Percentiles rank a stretch among this genome's conserved stretches.
Conservation (phyloP, 2,113 vertebrate species). For the Meles meles region DNA sequence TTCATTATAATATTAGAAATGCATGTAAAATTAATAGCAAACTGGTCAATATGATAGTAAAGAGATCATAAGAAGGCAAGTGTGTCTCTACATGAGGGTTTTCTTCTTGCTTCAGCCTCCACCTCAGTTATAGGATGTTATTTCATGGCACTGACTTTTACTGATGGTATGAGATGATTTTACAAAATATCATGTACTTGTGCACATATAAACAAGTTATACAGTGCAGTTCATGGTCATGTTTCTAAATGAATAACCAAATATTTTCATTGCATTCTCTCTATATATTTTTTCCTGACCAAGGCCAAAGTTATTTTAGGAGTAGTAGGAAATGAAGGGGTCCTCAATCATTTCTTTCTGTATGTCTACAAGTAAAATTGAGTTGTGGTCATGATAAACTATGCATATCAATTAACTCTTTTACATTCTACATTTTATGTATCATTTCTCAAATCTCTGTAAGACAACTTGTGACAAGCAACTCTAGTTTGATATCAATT, state of each 20-base stretch:
- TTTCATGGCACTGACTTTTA: neutral
- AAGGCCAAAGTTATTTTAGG: neutral
- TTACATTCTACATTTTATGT: neutral
- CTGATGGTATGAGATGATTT: neutral
- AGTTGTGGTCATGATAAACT: neutral
- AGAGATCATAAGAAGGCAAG: neutral
- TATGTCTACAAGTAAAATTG: neutral
- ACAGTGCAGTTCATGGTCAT: neutral
- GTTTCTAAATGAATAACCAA: neutral
- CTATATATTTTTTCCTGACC: neutral
- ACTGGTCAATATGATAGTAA: neutral
- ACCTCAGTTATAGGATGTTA: neutral
- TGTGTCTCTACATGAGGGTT: neutral
- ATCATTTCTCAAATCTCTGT: neutral
- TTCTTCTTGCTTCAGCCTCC: neutral
- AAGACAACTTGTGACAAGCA: neutral
- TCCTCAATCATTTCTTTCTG: neutral
- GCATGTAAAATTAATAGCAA: neutral
- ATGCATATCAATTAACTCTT: neutral
- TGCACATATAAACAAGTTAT: neutral
- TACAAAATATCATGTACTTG: neutral
- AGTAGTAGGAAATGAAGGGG: neutral
- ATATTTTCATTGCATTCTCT: neutral
- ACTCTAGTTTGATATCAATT: neutral
- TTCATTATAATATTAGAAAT: neutral